A percentile compares a stretch with the other conserved stretches of the same genome.
Evolutionary conservation across 2,797 vertebrate species (phyloP).

Genomic region (Lagodon rhomboides): DNA sequence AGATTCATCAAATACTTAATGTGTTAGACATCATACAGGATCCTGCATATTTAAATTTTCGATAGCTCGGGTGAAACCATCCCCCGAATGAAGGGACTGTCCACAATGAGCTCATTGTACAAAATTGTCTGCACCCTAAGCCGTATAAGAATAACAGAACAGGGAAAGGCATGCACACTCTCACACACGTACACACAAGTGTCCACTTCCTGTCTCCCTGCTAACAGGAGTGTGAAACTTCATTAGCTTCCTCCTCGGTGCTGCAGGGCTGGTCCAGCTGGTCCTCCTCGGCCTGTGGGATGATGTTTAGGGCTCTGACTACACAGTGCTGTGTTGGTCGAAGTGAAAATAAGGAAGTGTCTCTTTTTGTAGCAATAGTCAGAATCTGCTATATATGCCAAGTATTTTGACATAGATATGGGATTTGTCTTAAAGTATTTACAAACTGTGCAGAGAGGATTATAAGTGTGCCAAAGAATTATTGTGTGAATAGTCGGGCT

Average conservation of each 20-base stretch:
- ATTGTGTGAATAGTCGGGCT: not conserved
- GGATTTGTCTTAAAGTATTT: not conserved
- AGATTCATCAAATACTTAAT: not conserved
- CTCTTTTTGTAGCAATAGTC: not conserved
- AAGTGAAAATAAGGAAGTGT: slow-evolving; percentile 18
- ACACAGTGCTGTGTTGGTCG: not conserved
- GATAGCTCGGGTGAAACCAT: not conserved
- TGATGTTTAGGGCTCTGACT: slow-evolving; percentile 21
- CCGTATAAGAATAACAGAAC: slow-evolving; percentile 12
- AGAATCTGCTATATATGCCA: not conserved
- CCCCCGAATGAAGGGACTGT: not conserved
- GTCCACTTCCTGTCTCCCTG: slow-evolving; percentile 64
- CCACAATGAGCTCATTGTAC: slow-evolving; percentile 9
- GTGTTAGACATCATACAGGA: not conserved
- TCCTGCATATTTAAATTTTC: not conserved
- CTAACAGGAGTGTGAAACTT: slow-evolving; percentile 66
- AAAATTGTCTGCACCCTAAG: slow-evolving; percentile 4
- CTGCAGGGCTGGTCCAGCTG: slow-evolving; percentile 55
- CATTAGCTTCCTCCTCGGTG: slow-evolving; percentile 64
- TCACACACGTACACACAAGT: slow-evolving; percentile 23
- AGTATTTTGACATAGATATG: not conserved
- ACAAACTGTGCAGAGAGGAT: too few species aligned
- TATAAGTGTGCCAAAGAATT: not conserved
- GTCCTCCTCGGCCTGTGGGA: slow-evolving; percentile 49
- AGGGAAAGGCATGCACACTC: slow-evolving; percentile 23